Base-by-base conservation (phyloP, 2,797 vertebrate genomes). In the Clarias pachynema region DNA sequence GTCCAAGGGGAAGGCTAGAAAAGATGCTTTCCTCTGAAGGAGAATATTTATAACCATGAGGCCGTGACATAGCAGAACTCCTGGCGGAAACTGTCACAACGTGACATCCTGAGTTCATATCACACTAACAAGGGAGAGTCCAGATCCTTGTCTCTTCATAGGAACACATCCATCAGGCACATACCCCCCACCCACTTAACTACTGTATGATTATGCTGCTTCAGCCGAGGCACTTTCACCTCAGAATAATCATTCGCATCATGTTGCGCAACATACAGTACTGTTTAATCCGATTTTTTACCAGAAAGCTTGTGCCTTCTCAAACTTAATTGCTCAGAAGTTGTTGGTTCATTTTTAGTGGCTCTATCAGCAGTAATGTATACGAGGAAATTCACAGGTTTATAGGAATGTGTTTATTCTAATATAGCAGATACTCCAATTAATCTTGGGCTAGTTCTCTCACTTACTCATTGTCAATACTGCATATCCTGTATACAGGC, bases 91-190 rank as follows among this genome's bases (percentile, higher is more conserved):
- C 88, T 89, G 88, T 91, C 89, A 89, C 88, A 91, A 81, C 40
- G 49, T 91, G 90, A 92, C 91, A 92, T 91, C 87, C 84, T 87
- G 80, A 87, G 90, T 93, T 91, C 88, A 86, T 82, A 86, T 92
- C 89, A 90, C 37, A 31, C 78, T 84, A 85, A 91, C 86, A 87
- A 89, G 89, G 62, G 56, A 85, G 72, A 86, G 85, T 85, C 72
- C 81, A 90, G 85, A 84, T 72, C 79, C 73, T 60, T 49, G 82
- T 49, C 72, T 80, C 81, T 69, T 85, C 59, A 80, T 63, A 62
- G 84, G 74, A 80, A 87, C 60, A 75, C 82, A 82, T 85, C 84
- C 86, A 86, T 84, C 82, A 85, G 63, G 78, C 70, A 79, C 75
- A 10, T 16, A 66, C 60, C 20, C 16, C 29, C 63, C 68, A 84